These are phyloP conservation scores for Seira ritae DNA, from an alignment of 2,888 invertebrate genomes.

Conservation along the genomic window DNA sequence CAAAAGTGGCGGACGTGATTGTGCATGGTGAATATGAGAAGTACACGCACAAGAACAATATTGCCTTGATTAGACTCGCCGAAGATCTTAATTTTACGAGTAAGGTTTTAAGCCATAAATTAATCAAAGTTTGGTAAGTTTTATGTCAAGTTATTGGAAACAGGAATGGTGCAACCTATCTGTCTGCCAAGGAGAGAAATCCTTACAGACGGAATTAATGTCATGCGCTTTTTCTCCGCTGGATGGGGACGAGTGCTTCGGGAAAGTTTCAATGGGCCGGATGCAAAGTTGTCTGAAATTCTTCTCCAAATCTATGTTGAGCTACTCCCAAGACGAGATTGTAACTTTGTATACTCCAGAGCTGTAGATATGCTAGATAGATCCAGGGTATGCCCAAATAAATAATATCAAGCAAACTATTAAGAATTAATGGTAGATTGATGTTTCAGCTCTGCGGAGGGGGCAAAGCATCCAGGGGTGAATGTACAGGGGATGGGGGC, in stretches of 20 bases:
- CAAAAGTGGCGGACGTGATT: constrained; percentile 51
- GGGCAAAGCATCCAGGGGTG: constrained; percentile 64
- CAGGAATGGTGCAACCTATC: constrained; percentile 66
- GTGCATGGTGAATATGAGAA: constrained; percentile 65
- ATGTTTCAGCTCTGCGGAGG: constrained; percentile 65
- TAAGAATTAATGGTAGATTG: not conserved
- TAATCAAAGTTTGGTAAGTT: not conserved
- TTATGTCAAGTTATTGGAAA: not conserved
- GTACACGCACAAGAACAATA: constrained; percentile 60
- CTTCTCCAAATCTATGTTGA: constrained; percentile 55
- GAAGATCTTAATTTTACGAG: constrained; percentile 53
- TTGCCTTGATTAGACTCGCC: constrained; percentile 62
- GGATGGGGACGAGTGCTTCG: constrained; percentile 65
- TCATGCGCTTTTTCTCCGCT: constrained; percentile 52
- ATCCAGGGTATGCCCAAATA: constrained; percentile 61
- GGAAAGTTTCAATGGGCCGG: constrained; percentile 29
- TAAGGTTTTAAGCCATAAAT: constrained; percentile 18
- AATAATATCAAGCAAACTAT: too few species aligned
- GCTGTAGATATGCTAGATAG: constrained; percentile 59
- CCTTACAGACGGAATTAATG: constrained; percentile 48
- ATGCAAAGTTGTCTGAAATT: constrained; percentile 34
- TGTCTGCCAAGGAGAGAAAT: constrained; percentile 65
- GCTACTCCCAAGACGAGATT: constrained; percentile 52
- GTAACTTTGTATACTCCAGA: constrained; percentile 64
- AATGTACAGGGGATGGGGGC: constrained; percentile 67